Evolutionary conservation across 2,888 invertebrate genomes (phyloP), one percentile per base, ranked within the genome.

Genomic region (Tholera decimalis): DNA sequence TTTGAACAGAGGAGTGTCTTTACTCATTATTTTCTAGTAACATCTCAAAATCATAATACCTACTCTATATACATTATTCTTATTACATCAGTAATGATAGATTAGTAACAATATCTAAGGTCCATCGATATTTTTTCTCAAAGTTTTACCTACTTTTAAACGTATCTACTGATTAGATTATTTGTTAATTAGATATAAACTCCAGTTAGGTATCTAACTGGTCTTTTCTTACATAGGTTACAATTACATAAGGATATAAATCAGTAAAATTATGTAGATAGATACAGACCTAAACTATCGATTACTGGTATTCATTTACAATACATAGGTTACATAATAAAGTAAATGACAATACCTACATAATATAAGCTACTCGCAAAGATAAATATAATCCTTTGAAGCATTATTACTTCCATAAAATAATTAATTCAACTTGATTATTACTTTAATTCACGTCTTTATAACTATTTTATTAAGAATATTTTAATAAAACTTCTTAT

Each of bases 401-500:
- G 0, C 26, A 44, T n/a, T 26, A 46, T 46, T 4, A 26, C 46
- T 26, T 26, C 2, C 26, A 22, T 46, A 24, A 46, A 46, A 41
- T 33, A 15, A 2, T 30, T 9, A 39, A 50, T 20, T 20, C 13
- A 33, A 8, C 35, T 39, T 41, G 26, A 37, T 46, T 43, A 46
- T n/a, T 20, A 39, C 1, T 39, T 47, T 37, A 53, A 39, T 55
- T 26, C 11, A 47, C 30, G 20, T 30, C 6, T 35, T 37, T 6
- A n/a, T 13, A 47, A 18, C 13, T 26, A 15, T 56, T 60, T 68
- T 22, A 56, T 28, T 22, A 22, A 18, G 20, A 54, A 47, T 13
- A 56, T 22, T 59, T 24, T n/a, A 39, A 51, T 39, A 9, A 24
- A 41, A 56, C 3, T 9, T 18, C 44, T 13, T 18, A 44, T 22